These are phyloP conservation scores for Sebastes dallii DNA, from an alignment of 2,797 vertebrate species.

Conservation along the genomic window DNA sequence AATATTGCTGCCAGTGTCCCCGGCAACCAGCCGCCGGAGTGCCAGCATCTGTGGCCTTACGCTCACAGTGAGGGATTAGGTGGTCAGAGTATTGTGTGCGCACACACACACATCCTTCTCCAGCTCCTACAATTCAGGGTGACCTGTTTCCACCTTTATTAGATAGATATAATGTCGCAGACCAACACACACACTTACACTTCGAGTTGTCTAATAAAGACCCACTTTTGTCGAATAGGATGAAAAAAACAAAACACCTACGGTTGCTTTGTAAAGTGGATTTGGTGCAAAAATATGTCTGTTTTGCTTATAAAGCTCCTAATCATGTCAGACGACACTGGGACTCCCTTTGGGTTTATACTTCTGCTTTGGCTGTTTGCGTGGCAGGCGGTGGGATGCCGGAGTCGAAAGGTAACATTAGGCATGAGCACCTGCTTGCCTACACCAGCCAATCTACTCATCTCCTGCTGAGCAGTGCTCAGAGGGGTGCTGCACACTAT, in stretches of 20 bases:
- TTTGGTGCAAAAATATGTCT: background rate
- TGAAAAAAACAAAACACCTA: background rate
- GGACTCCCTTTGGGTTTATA: background rate
- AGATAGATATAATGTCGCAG: background rate
- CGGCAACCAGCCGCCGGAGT: conserved; percentile 34
- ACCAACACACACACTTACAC: background rate
- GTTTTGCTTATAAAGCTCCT: background rate
- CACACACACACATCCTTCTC: background rate
- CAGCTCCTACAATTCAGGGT: background rate
- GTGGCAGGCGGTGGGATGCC: background rate
- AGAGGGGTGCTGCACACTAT: conserved; percentile 15
- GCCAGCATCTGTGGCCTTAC: conserved; percentile 48
- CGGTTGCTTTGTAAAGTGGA: background rate
- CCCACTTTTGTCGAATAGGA: background rate
- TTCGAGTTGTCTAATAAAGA: background rate
- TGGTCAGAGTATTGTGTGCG: conserved; percentile 13
- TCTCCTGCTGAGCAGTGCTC: conserved; percentile 15
- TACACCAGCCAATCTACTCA: conserved; percentile 13
- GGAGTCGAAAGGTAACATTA: conserved; percentile 1
- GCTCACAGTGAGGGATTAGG: conserved; percentile 35
- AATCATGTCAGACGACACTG: background rate
- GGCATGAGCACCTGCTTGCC: background rate
- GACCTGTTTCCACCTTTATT: background rate
- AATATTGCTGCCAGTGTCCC: conserved; percentile 70
- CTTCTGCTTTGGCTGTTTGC: background rate